Evolutionary conservation across 2,797 vertebrate species (phyloP), one percentile per base, ranked within the genome.

Genomic region (Acestrorhynchus altus): DNA sequence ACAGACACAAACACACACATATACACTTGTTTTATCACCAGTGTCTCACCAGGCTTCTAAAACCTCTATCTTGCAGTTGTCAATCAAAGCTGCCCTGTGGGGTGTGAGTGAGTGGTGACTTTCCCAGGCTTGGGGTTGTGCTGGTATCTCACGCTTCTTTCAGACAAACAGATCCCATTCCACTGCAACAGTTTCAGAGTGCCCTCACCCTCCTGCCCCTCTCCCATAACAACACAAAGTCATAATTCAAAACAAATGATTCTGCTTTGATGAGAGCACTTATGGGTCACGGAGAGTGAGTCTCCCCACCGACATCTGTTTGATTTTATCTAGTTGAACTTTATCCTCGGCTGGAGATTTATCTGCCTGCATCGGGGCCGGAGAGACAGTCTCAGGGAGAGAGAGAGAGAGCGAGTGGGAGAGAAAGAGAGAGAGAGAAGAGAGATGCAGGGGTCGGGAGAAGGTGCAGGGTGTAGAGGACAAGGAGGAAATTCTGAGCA

Each of bases 201-300:
- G 93, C 94, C 94, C 20, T 93, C 92, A 87, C 61, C 42, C 74
- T 49, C 52, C 70, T 54, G 22, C 44, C 81, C 93, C 92, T 95
- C 96, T 97, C 95, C 95, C 95, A 97, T 98, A 98, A 98, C 96
- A n/a, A n/a, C n/a, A n/a, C n/a, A 97, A 94, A 93, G 96, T 95
- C 97, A 98, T 98, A 98, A 99, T 97, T 98, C 96, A 98, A 99
- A 99, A 98, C 97, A 98, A 99, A 99, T 98, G 96, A 97, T 96
- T 95, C 94, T 73, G 91, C 94, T 96, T 98, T 99, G 97, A 98
- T 98, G 98, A 95, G 95, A 97, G 95, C 94, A 94, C 95, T 97
- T 96, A 96, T 96, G 95, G 96, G 95, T 97, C 96, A 96, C 90
- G 90, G 92, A 96, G 95, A 96, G 96, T 96, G 90, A 83, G 86